Evolutionary conservation across 2,113 vertebrate genomes (phyloP), one percentile per base, ranked within the genome.

Genomic region (Siniperca chuatsi): DNA sequence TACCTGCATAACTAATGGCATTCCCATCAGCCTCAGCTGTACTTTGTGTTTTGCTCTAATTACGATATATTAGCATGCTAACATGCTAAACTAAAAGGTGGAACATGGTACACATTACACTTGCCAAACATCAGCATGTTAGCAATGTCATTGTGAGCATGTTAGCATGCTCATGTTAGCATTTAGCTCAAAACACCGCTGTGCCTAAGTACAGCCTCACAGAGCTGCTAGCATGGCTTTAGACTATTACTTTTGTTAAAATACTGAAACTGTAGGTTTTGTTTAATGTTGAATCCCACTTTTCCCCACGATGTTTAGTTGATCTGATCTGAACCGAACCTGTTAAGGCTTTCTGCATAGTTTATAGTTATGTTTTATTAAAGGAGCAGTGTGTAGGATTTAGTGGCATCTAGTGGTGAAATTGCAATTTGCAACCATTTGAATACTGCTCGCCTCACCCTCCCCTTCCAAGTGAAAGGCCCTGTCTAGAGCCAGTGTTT

Each of bases 281-380:
- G 10, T 50, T 68, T 48, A 16, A 21, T 46, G 60, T 44, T 35
- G 48, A 70, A 21, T n/a, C 23, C 18, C 10, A 23, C 37, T 67
- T 57, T 33, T 25, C 15, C 23, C 16, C 29, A 29, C 29, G 29
- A 78, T 52, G 16, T 44, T 15, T 11, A 33, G 12, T 46, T 23
- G 65, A n/a, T 23, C 18, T 70, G 55, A 50, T 68, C 29, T 46
- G 44, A 13, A 20, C 35, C 15, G 4, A 78, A 40, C 75, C 60
- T 42, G 40, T 29, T 29, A 11, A 50, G 50, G 50, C 23, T 52
- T 60, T 40, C 25, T 73, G 42, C 33, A 42, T 52, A 52, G 6
- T 79, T 74, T 52, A 44, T n/a, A 9, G 5, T 66, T 67, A 52
- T 35, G 54, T 61, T 67, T 74, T 46, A 75, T 6, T 4, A 37